Conservation (phyloP, 2,888 invertebrate species). For the Pollenia griseotomentosa region DNA sequence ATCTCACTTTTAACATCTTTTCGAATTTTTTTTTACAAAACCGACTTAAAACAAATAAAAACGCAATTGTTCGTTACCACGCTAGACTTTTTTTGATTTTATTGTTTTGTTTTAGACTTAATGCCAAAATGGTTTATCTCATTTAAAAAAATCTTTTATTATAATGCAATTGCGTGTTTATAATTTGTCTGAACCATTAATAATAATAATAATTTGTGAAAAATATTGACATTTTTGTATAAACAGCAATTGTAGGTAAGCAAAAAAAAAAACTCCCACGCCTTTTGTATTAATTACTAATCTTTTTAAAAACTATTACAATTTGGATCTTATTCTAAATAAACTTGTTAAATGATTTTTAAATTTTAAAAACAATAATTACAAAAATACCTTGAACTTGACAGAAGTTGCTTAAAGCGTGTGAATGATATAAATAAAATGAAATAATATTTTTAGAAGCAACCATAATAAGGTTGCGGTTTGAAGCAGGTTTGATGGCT, state of each 20-base stretch:
- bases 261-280: conserved; percentile 62
- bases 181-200: conserved; percentile 56
- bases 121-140: conserved; percentile 58
- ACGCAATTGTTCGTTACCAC: conserved; percentile 61
- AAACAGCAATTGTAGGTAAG: conserved; percentile 26
- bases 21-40: neutral
- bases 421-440: neutral
- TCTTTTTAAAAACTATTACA: conserved; percentile 3
- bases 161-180: conserved; percentile 62
- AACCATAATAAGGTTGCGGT: too few relatives aligned
- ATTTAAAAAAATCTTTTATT: conserved; percentile 41
- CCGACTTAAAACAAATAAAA: conserved; percentile 35
- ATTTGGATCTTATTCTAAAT: conserved; percentile 26
- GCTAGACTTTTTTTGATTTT: conserved; percentile 19
- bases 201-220: conserved; percentile 68
- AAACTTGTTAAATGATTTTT: conserved; percentile 47
- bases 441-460: neutral
- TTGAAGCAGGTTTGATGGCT: too few relatives aligned
- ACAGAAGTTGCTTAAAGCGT: neutral
- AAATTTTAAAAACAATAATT: neutral
- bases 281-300: conserved; percentile 4
- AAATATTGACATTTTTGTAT: conserved; percentile 61
- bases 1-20: conserved; percentile 43
- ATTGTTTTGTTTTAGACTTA: conserved; percentile 16
- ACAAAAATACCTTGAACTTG: conserved; percentile 52